Evolutionary conservation across 2,113 vertebrate species (phyloP), one percentile per base, ranked within the genome.

Genomic region (Microcebus lehilahytsara): DNA sequence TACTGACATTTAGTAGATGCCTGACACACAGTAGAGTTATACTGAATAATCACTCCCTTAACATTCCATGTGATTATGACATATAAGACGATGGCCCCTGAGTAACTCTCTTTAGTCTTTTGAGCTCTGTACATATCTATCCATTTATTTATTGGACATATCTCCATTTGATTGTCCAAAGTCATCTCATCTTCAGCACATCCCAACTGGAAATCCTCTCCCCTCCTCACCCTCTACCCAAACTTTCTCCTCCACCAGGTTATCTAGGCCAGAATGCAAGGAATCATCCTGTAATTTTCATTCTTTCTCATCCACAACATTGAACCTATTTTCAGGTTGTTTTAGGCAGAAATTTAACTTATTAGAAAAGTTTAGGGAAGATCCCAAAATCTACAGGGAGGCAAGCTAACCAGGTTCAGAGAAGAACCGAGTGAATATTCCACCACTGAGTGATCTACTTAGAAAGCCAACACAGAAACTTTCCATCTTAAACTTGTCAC

Each of bases 141-240:
- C 12, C 53, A 60, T 75, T 81, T 74, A 32, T 91, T 72, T 30
- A 8, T 27, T 80, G 46, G 37, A 25, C 34, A 67, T 11, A 34
- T 86, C 75, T 25, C 37, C 53, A 20, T 34, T 60, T 10, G 49
- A 10, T 37, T 49, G 30, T 10, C 42, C 34, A 46, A 32, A 62
- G 27, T 9, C 20, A 53, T 85, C 79, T 85, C 42, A 16, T 13
- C 3, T 86, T 85, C 51, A 67, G 34, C 3, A 80, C 25, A 3
- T 42, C 30, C n/a, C 40, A 34, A 20, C 9, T 25, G 46, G 58
- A 92, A 92, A 89, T 74, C 16, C 27, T 60, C 8, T 71, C 37
- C 16, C 20, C 0, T 64, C 40, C 7, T 12, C 12, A 42, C 0
- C 1, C 1, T 27, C 42, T 64, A 32, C 12, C 1, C 20, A 30